These are phyloP conservation scores for Pseudococcus jackbeardsleyi DNA, from an alignment of 2,888 invertebrate genomes.

Conservation along the genomic window DNA sequence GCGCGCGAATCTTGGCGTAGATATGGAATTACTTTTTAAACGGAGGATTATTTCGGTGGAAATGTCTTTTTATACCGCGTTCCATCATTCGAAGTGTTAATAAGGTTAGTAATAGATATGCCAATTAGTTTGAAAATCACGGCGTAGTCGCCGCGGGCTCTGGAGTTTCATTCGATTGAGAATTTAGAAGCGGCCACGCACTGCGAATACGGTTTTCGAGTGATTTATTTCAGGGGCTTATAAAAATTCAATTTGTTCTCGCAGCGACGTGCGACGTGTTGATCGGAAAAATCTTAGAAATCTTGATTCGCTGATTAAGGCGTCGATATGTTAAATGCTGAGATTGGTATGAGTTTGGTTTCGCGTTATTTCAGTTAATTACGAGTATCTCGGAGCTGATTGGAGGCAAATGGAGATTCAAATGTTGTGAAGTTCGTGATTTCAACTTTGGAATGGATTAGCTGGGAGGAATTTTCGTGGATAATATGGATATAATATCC, in stretches of 20 bases:
- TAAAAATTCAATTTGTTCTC: slow-evolving; percentile 6
- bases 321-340: not conserved
- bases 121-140: slow-evolving; percentile 35
- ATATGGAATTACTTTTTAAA: slow-evolving; percentile 4
- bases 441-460: too few species aligned
- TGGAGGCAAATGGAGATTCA: too few species aligned
- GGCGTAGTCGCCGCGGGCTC: not conserved
- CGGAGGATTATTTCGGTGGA: slow-evolving; percentile 28
- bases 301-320: not conserved
- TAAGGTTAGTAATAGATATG: slow-evolving; percentile 36
- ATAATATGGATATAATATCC: too few species aligned
- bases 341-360: too few species aligned
- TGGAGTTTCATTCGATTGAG: not conserved
- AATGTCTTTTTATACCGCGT: not conserved
- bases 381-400: too few species aligned
- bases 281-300: not conserved
- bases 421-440: too few species aligned
- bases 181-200: not conserved
- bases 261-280: not conserved
- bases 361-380: too few species aligned
- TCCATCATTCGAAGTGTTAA: not conserved
- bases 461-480: too few species aligned
- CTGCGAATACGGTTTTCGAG: not conserved
- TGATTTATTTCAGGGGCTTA: slow-evolving; percentile 23
- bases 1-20: not conserved